phyloP scores from a whole-genome alignment of 1,140 invertebrate species.

The Diabrotica virgifera region DNA sequence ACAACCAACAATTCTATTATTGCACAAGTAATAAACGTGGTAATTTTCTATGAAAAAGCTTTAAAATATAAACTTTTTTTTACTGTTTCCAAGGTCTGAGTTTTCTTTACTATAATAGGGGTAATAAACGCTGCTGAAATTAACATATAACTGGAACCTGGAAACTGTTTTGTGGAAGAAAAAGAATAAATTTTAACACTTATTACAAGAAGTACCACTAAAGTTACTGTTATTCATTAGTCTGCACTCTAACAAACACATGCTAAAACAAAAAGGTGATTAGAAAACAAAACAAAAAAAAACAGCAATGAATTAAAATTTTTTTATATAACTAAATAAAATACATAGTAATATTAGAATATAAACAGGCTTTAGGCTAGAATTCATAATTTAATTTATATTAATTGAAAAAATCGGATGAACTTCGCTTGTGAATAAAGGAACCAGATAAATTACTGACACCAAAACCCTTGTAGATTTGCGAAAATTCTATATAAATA shows the following conservation, averaged over 20 bases:
- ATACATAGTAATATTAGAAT: constrained; percentile 36
- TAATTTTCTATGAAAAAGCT: too few species aligned
- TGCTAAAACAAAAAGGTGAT: constrained; percentile 24
- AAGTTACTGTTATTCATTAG: constrained; percentile 10
- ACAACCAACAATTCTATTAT: too few species aligned
- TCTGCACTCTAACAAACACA: constrained; percentile 18
- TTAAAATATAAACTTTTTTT: too few species aligned
- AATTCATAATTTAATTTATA: constrained; percentile 22
- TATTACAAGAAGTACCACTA: neutral
- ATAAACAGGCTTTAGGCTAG: constrained; percentile 35
- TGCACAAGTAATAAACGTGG: too few species aligned
- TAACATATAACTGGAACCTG: too few species aligned
- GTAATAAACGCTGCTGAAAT: too few species aligned
- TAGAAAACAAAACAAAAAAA: constrained; percentile 25
- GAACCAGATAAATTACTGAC: constrained; percentile 22
- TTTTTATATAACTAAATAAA: constrained; percentile 34
- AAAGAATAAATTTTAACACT: too few species aligned
- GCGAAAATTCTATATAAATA: neutral
- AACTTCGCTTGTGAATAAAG: constrained; percentile 22
- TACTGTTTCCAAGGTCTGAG: too few species aligned
- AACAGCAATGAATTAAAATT: constrained; percentile 27
- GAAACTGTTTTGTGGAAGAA: too few species aligned
- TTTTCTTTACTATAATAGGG: too few species aligned
- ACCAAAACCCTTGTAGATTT: constrained; percentile 21
- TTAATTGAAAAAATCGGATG: constrained; percentile 13